Evolutionary conservation across 2,113 vertebrate species (phyloP), one percentile per base, ranked within the genome.

Genomic region (Thermophis baileyi): DNA sequence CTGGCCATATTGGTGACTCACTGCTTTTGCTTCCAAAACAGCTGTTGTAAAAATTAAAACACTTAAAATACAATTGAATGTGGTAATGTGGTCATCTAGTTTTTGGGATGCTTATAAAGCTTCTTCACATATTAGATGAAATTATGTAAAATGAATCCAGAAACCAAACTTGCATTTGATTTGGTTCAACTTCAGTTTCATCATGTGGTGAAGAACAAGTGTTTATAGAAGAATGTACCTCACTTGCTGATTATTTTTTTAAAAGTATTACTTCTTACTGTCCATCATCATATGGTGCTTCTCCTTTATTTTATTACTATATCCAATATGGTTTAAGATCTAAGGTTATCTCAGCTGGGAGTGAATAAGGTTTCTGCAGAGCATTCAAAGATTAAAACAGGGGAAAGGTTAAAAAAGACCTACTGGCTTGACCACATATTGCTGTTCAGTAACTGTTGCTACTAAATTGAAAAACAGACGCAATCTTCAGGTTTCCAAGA

Each of bases 391-490:
- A 96, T 93, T 95, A 94, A 90, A 95, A 93, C 89, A 81, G 57
- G 92, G 91, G 53, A 94, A 96, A 96, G 93, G 88, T 81, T 94
- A 89, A 25, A 91, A 91, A 93, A 95, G 74, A 94, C 69, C 93
- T 94, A 91, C 94, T 91, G 85, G 81, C 92, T 94, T 25, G 0
- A 3, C 35, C 93, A 47, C 90, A 35, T 81, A 53, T 51, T 94
- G 51, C n/a, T 87, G 94, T 95, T 81, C 90, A 85, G 44, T 94
- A 81, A 44, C 16, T 90, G 90, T 95, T 89, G 87, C 60, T 92
- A 63, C 89, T 95, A 95, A 95, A 96, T 96, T 96, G 94, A 96
- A 93, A 94, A 95, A 89, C 11, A 0, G 90, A 85, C 91, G 93
- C 89, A 69, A 57, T 47, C 91, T 93, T 90, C 89, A 90, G 92